A percentile compares a stretch with the other conserved stretches of the same genome.
Evolutionary conservation across 2,797 vertebrate genomes (phyloP).

Genomic region (Mormyrops attenuatus): DNA sequence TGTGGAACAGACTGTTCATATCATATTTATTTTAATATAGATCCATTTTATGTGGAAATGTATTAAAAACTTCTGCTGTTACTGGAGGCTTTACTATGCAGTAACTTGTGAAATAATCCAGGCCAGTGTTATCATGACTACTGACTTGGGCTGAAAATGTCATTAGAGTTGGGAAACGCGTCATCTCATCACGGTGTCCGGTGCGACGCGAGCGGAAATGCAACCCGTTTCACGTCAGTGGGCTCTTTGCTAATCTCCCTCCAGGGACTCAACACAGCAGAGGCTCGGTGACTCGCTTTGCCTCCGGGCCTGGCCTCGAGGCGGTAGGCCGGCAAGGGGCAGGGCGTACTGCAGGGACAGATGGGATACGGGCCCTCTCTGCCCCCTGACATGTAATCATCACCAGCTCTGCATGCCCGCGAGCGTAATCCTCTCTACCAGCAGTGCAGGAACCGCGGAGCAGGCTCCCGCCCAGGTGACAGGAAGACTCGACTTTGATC

Average conservation of each 20-base stretch:
- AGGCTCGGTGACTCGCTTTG: neutral
- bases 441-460: neutral
- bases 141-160: neutral
- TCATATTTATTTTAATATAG: neutral
- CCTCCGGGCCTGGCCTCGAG: neutral
- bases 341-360: constrained; percentile 3
- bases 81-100: neutral
- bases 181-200: neutral
- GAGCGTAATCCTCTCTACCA: constrained; percentile 7
- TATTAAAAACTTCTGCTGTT: neutral
- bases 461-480: neutral
- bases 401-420: neutral
- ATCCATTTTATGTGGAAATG: neutral
- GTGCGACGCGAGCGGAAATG: neutral
- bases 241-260: neutral
- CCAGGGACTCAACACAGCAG: neutral
- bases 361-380: neutral
- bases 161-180: neutral
- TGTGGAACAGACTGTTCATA: neutral
- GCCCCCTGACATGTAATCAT: constrained; percentile 4
- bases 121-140: neutral
- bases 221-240: neutral
- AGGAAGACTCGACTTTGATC: constrained; percentile 1
- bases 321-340: neutral
- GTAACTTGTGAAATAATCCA: neutral